phyloP scores from a whole-genome alignment of 2,888 invertebrate species.

The Acanthosoma haemorrhoidale region DNA sequence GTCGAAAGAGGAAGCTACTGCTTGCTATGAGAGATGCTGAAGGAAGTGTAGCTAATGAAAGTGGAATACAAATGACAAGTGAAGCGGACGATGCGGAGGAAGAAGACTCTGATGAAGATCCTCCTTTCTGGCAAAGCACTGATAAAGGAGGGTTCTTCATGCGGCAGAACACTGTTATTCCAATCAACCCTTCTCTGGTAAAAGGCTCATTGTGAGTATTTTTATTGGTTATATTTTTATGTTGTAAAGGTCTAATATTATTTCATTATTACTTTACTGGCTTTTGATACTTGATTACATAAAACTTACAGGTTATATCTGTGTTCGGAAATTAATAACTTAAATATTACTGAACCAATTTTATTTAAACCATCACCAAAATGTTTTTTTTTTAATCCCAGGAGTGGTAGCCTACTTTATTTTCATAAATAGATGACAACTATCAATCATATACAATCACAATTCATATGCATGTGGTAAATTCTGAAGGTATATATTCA shows the following conservation, averaged over 20 bases:
- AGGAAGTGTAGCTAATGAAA: not conserved
- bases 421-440: no score
- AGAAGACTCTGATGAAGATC: constrained; percentile 40
- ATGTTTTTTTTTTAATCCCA: no score
- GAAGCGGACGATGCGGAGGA: constrained; percentile 38
- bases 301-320: no score
- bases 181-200: constrained; percentile 16
- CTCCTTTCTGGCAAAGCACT: constrained; percentile 41
- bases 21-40: constrained; percentile 39
- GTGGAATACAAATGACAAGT: not conserved
- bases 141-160: constrained; percentile 40
- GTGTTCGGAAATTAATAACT: no score
- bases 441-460: no score
- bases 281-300: not conserved
- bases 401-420: no score
- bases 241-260: no score
- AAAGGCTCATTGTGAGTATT: not conserved
- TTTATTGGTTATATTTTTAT: not conserved
- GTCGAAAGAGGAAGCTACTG: constrained; percentile 42
- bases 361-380: no score
- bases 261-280: not conserved
- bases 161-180: constrained; percentile 40
- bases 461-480: no score
- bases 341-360: no score
- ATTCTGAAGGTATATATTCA: no score